Conservation (phyloP, 2,113 vertebrate genomes). For the Equus przewalskii region DNA sequence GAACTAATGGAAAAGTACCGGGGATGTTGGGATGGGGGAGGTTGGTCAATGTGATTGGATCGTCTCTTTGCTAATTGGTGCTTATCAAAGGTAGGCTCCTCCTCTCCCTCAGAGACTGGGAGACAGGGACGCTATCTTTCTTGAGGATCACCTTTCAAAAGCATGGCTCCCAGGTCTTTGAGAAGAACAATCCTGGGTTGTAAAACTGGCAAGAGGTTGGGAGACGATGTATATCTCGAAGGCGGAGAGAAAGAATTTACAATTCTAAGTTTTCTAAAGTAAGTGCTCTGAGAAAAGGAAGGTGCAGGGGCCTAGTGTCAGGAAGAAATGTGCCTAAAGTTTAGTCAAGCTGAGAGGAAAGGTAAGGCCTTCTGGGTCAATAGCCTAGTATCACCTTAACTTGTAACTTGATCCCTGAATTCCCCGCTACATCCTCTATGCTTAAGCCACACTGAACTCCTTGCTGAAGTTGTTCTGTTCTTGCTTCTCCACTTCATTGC, state of each 20-base stretch:
- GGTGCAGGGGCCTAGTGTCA: not conserved
- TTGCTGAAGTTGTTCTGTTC: not conserved
- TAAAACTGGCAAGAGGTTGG: not conserved
- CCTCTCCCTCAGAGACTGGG: not conserved
- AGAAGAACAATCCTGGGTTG: not conserved
- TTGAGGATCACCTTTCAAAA: not conserved
- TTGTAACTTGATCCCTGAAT: not conserved
- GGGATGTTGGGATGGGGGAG: rapidly evolving
- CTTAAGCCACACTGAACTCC: not conserved
- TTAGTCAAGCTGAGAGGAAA: no score
- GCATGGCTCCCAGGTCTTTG: not conserved
- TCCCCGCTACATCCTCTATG: rapidly evolving
- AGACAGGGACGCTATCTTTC: rapidly evolving
- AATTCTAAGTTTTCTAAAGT: not conserved
- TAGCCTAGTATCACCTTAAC: rapidly evolving
- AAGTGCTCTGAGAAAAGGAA: not conserved
- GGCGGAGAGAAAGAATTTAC: not conserved
- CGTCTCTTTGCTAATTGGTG: not conserved
- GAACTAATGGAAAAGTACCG: not conserved
- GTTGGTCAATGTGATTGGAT: not conserved
- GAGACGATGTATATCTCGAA: not conserved
- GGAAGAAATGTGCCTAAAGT: not conserved
- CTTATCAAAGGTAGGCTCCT: no score
- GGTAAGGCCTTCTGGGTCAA: no score
- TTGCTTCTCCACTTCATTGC: not conserved